A percentile compares a stretch with the other conserved stretches of the same genome.
phyloP scores from a whole-genome alignment of 2,797 vertebrate genomes.

The Chiloscyllium punctatum region DNA sequence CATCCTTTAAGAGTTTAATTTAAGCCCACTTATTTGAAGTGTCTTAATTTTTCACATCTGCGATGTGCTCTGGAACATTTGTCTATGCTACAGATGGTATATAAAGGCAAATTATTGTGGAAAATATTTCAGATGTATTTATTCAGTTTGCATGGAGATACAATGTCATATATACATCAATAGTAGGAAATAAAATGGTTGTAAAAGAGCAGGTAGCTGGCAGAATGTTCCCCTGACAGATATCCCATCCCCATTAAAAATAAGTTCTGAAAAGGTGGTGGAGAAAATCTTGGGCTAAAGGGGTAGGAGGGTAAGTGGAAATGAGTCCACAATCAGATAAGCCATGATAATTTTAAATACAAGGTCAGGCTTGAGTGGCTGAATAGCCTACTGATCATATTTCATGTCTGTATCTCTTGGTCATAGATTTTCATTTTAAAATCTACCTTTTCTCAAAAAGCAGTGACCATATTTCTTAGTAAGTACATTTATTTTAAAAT shows the following conservation, averaged over 20 bases:
- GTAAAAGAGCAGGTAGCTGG: background rate
- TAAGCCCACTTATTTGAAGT: no score
- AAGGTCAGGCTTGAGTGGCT: no score
- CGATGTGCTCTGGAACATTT: background rate
- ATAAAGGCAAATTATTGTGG: background rate
- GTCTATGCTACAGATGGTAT: background rate
- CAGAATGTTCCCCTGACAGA: background rate
- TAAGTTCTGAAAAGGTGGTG: background rate
- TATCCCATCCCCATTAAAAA: background rate
- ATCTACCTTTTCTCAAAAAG: background rate
- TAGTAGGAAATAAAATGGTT: background rate
- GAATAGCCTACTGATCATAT: no score
- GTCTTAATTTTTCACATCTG: background rate
- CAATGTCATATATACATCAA: background rate
- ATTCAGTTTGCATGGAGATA: background rate
- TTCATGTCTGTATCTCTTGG: no score
- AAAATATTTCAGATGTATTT: background rate
- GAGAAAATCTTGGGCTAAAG: background rate
- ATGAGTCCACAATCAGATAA: no score
- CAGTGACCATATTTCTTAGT: background rate
- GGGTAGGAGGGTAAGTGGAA: no score
- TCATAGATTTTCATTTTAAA: no score
- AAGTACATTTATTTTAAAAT: background rate
- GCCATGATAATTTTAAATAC: no score
- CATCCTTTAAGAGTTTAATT: background rate